Base-by-base conservation (phyloP, 2,888 invertebrate genomes). In the Artemia sp. region DNA sequence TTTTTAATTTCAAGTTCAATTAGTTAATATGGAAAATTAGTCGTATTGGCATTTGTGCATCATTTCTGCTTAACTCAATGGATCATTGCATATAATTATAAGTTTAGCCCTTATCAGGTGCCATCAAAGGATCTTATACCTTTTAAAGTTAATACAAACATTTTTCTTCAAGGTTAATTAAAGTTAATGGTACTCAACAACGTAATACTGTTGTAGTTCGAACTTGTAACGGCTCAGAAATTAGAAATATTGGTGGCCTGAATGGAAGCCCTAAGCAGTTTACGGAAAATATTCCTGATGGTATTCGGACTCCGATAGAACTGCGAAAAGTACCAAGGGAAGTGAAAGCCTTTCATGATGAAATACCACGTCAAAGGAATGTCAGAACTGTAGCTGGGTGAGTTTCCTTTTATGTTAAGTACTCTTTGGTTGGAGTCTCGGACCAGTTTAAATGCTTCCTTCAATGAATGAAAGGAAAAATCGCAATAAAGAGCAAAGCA, bases 141-240 rank as follows among this genome's bases (percentile, higher is more conserved):
- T 38, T 38, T 38, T 38, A 38, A 38, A 38, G 2, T 38, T 38
- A 38, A 6, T 38, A 38, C 3, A 38, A 38, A 5, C 1, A n/a
- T 52, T 67, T 24, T 67, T 24, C 14, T 67, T 67, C 12, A n/a
- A 38, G 24, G 67, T 67, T 50, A 67, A 67, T 67, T 14, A 24
- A 50, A n/a, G 24, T 2, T 1, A 67, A n/a, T 50, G 12, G 24
- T 50, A 19, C 12, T 24, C 24, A 38, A n/a, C 24, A 67, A 67
- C 67, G 38, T 0, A 50, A 67, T 10, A 67, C 38, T 11, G 70
- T 72, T 50, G 58, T 70, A 58, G 72, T 73, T 50, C 53, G 72
- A 50, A 72, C 72, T 50, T 73, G 73, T 70, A 73, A 72, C 64
- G 73, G 73, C 12, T 71, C 72, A n/a, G 73, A 73, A 38, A 51